phyloP scores from a whole-genome alignment of 2,113 vertebrate genomes.

The Tricholaema leucomelas region DNA sequence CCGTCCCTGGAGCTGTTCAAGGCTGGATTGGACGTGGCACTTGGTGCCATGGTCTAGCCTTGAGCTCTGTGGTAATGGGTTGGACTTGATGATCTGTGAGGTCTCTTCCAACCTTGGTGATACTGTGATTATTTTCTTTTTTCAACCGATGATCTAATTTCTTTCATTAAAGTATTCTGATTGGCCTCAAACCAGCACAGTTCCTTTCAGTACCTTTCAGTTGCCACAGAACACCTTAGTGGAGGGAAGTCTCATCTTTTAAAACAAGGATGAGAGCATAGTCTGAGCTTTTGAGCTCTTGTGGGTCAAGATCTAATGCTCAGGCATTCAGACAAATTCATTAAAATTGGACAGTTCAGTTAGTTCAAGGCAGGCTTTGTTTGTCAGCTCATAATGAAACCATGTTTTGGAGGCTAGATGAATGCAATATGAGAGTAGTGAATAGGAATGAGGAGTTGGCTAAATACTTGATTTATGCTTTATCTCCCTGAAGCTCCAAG shows the following conservation, averaged over 20 bases:
- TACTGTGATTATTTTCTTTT: no score
- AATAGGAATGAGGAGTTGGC: neutral
- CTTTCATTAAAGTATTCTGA: no score
- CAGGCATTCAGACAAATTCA: neutral
- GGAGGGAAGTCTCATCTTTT: neutral
- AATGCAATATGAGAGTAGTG: neutral
- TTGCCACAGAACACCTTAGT: neutral
- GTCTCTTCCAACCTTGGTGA: no score
- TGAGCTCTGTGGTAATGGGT: no score
- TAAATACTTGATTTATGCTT: neutral
- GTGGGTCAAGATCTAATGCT: neutral
- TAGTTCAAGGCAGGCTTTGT: neutral
- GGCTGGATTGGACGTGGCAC: no score
- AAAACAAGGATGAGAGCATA: neutral
- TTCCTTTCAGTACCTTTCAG: neutral
- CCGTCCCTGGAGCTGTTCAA: no score
- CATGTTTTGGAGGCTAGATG: neutral
- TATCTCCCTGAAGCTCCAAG: neutral
- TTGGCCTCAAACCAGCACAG: no score
- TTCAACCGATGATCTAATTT: no score
- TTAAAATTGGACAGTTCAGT: neutral
- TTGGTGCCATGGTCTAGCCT: no score
- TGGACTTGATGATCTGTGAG: no score
- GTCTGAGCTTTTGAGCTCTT: neutral
- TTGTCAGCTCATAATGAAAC: neutral